Conservation (phyloP, 2,113 vertebrate genomes). For the Rhea pennata region DNA sequence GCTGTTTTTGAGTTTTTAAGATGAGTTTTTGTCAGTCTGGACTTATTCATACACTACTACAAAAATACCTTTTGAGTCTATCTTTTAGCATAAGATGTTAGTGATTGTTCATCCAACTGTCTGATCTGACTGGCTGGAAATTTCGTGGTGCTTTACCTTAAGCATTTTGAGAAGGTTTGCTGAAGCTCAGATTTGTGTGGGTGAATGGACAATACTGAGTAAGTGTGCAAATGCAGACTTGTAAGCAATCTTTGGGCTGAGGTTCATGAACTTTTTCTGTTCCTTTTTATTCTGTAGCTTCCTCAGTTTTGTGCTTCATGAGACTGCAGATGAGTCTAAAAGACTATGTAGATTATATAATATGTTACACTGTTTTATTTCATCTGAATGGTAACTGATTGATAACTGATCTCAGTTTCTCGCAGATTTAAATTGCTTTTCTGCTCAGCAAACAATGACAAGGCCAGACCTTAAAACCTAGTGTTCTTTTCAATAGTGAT, state of each 20-base stretch:
- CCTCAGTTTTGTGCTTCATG: background rate
- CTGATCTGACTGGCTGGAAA: conserved; percentile 61
- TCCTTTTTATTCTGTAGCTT: conserved; percentile 34
- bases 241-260: background rate
- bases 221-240: background rate
- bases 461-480: background rate
- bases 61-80: background rate
- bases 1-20: background rate
- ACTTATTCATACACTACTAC: background rate
- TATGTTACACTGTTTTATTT: background rate
- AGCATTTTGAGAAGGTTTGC: background rate
- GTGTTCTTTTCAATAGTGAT: background rate
- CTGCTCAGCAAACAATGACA: background rate
- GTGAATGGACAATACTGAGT: conserved; percentile 11
- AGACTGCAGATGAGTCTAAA: background rate
- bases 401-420: background rate
- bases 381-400: background rate
- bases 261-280: conserved; percentile 11
- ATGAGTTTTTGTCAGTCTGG: conserved; percentile 29
- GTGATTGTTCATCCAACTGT: conserved; percentile 25
- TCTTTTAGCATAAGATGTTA: background rate
- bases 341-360: conserved; percentile 8
- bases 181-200: conserved; percentile 34
- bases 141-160: conserved; percentile 49
- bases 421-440: background rate